Conservation (phyloP, 2,113 vertebrate genomes). For the Myocastor coypus region DNA sequence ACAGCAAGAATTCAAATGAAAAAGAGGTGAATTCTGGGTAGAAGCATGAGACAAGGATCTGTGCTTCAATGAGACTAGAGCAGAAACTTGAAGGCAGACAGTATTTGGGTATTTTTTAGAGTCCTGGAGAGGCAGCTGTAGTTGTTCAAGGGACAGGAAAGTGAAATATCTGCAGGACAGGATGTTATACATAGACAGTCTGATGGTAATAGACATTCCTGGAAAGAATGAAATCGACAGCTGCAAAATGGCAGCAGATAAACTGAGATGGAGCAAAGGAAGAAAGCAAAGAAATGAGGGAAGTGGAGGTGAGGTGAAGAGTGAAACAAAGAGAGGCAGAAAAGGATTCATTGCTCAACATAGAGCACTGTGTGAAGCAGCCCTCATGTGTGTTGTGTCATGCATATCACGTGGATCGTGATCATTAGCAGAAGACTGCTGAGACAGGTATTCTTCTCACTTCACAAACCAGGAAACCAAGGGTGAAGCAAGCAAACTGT, state of each 20-base stretch:
- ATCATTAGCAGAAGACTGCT: neutral
- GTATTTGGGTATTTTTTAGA: neutral
- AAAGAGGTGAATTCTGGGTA: neutral
- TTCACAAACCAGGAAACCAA: neutral
- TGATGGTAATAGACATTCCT: neutral
- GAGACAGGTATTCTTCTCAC: neutral
- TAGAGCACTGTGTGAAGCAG: neutral
- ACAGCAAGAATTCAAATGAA: neutral
- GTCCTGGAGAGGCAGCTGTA: rapidly evolving
- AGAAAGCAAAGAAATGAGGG: neutral
- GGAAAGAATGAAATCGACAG: neutral
- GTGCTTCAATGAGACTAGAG: neutral
- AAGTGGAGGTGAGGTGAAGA: neutral
- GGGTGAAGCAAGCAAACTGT: neutral
- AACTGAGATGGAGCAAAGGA: neutral
- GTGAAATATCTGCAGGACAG: neutral
- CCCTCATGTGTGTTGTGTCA: neutral
- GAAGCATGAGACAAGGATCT: neutral
- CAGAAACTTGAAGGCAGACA: neutral
- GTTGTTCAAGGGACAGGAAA: neutral
- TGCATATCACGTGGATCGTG: neutral
- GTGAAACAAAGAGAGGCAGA: neutral
- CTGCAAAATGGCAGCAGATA: neutral
- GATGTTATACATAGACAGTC: neutral
- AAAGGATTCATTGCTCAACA: neutral